These are phyloP conservation scores for Anagyrus pseudococci DNA, from an alignment of 2,888 invertebrate species.

Conservation along the genomic window DNA sequence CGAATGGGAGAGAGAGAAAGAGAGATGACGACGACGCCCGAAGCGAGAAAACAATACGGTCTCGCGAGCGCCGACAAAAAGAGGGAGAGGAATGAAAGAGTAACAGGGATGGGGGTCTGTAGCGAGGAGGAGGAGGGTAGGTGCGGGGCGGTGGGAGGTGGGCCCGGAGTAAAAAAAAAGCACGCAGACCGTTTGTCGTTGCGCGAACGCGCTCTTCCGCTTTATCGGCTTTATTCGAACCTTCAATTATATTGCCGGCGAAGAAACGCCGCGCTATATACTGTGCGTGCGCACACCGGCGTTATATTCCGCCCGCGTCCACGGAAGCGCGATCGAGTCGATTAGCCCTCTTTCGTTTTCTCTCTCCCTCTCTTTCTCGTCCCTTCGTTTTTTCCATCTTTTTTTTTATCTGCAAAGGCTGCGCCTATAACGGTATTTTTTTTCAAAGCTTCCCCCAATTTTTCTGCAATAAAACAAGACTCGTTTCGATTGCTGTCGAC, in stretches of 20 bases:
- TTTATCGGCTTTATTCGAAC: conserved; percentile 17
- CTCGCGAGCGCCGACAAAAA: neutral
- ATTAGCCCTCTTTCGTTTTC: conserved; percentile 4
- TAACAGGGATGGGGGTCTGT: too few species aligned
- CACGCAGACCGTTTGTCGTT: conserved; percentile 5
- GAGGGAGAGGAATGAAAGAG: too few species aligned
- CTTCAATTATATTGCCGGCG: conserved; percentile 13
- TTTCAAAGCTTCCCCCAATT: too few species aligned
- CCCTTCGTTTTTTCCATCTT: neutral
- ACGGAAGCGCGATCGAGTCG: conserved; percentile 7
- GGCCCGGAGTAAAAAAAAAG: neutral
- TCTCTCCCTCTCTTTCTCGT: neutral
- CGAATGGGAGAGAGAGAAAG: neutral
- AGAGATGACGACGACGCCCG: neutral
- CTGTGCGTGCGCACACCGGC: neutral
- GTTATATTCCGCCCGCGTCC: neutral
- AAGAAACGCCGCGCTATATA: neutral
- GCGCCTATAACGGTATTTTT: conserved; percentile 12
- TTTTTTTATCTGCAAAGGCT: neutral
- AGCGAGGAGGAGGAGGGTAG: neutral
- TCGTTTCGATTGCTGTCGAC: too few species aligned
- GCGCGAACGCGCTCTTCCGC: conserved; percentile 13
- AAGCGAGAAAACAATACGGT: neutral
- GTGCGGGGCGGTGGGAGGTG: neutral
- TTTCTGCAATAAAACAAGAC: too few species aligned